Percentiles rank a stretch among this genome's conserved stretches.
Evolutionary conservation across 2,888 invertebrate species (phyloP).

Genomic region (Torymus tubicola): DNA sequence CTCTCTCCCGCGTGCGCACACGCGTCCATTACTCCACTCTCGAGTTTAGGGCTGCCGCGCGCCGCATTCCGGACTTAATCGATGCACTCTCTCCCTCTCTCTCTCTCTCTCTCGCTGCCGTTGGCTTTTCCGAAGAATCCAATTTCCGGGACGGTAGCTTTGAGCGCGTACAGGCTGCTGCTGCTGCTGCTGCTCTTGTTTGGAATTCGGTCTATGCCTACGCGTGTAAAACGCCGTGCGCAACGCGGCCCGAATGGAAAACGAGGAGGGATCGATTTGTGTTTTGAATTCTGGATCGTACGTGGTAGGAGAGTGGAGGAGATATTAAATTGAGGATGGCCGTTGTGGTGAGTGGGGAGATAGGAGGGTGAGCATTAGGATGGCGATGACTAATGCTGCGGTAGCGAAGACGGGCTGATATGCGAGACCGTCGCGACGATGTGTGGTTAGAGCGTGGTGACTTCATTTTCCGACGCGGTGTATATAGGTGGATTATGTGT

Average conservation of each 20-base stretch:
- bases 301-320: background rate
- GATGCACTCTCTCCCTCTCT: constrained; percentile 27
- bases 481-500: too few relatives aligned
- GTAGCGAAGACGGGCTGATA: too few relatives aligned
- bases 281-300: constrained; percentile 44
- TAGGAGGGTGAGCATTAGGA: too few relatives aligned
- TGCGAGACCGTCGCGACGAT: too few relatives aligned
- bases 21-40: constrained; percentile 1
- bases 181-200: constrained; percentile 21
- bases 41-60: background rate
- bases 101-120: background rate
- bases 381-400: too few relatives aligned
- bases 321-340: constrained; percentile 37
- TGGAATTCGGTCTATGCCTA: constrained; percentile 50
- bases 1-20: background rate
- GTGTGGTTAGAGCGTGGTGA: too few relatives aligned
- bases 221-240: background rate
- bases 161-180: background rate
- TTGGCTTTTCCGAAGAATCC: constrained; percentile 50
- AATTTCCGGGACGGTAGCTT: constrained; percentile 40
- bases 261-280: constrained; percentile 38
- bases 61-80: constrained; percentile 49
- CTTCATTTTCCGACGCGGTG: too few relatives aligned
- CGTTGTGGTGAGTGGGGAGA: too few relatives aligned
- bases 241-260: constrained; percentile 45